Evolutionary conservation across 2,888 invertebrate species (phyloP), one percentile per base, ranked within the genome.

Genomic region (Sinohyriopsis cumingii): DNA sequence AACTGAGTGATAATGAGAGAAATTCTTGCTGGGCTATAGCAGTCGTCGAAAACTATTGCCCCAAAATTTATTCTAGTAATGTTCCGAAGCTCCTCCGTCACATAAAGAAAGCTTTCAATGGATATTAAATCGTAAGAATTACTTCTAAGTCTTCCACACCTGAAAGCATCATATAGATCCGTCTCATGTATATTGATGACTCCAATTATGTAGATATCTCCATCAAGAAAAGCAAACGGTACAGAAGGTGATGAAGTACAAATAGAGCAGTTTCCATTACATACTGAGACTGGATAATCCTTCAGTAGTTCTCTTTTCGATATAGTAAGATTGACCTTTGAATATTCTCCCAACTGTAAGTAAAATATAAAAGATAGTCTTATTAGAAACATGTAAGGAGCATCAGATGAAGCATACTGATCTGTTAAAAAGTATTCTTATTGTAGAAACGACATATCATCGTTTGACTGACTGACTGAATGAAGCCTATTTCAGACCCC

Each of bases 31-130:
- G 83, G 74, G 62, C 83, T 87, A 71, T 86, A 84, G 71, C 88
- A 88, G 70, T 86, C 86, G 65, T 88, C 87, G 55, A 86, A 80
- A 6, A 78, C 81, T 15, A 87, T 68, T 1, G 85, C 87, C n/a
- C 87, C 86, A 63, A 85, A 84, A 3, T 80, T 75, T 7, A 84
- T 75, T 4, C 77, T 75, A 0, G 84, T 83, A 3, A 55, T 70
- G 5, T 63, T 65, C 5, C 76, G 73, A 9, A 80, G 62, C 15
- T 78, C 67, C 28, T 80, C 65, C 0, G 86, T 75, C 6, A 81
- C 77, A 59, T 81, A 76, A 4, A 86, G 65, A 71, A 87, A 86
- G 1, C 82, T 81, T 69, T 88, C 86, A 9, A 84, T 76, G 7
- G 75, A 74, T 28, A 87, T 69, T 18, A 80, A 81, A 67, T 86